Base-by-base conservation (phyloP, 2,113 vertebrate species). In the Mionectes macconnelli region DNA sequence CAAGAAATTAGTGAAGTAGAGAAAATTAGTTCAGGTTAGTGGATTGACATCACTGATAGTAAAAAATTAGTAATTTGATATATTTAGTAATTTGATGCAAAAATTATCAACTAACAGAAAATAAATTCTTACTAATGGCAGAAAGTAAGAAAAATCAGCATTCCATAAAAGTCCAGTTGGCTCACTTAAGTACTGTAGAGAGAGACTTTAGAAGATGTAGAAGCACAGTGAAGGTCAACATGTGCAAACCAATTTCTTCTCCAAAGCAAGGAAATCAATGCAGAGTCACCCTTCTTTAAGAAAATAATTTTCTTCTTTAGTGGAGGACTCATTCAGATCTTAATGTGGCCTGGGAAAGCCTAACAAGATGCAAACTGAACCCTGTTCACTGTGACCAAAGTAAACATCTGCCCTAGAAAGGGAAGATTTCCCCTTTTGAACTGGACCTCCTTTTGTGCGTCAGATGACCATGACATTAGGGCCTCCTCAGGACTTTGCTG, bases 1-100 rank as follows among this genome's bases (percentile, higher is more conserved):
- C 62, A 95, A 56, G 91, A 93, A 87, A 75, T 64, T 24, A 37
- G 47, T 44, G 97, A 96, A 91, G 94, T 95, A 28, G 75, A 83
- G 44, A 37, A 93, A 53, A 47, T 62, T 31, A 52, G 11, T 49
- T 40, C 90, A 93, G 97, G 97, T 97, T 37, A 83, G 90, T 87
- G 84, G 27, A n/a, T 72, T 77, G 66, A 47, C 42, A 75, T 81
- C 37, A 60, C 9, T 55, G 57, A 62, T 52, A 47, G 5, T 42
- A 84, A 53, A 25, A 25, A 80, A 70, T 57, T 44, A 50, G 21
- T n/a, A 40, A 11, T 64, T n/a, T 73, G 18, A 60, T 4, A 2
- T 47, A 28, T 57, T 86, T 79, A 59, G 44, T 62, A 74, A 60
- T 9, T 40, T 27, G 16, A 64, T 92, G 37, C 23, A 64, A 84